Base-by-base conservation (phyloP, 2,888 invertebrate genomes). In the Drosophila mimetica region DNA sequence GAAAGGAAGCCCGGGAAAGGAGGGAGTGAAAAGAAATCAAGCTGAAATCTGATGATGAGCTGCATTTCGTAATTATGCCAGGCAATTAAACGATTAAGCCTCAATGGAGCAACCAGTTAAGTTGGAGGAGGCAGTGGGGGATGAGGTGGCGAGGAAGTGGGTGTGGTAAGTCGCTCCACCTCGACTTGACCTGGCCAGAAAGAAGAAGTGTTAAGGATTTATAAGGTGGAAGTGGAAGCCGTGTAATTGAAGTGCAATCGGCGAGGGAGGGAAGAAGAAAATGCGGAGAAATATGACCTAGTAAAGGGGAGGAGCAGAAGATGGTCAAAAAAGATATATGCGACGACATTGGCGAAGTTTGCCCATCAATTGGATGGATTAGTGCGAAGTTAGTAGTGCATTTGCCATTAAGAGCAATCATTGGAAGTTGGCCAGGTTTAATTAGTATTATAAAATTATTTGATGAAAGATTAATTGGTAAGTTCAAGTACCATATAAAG, bases 41-140 rank as follows among this genome's bases (percentile, higher is more conserved):
- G 81, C 86, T 84, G 78, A 81, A 86, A 84, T 86, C 84, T 81
- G 86, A 86, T 71, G 85, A 86, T 80, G 82, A 86, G 82, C 85
- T 83, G 82, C 82, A 83, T 84, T 83, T 76, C 65, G 84, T 78
- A 83, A 86, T 83, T 83, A 83, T 83, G 82, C 82, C 87, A 75
- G 82, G 86, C 82, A 86, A 83, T 83, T 86, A 83, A 86, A 74
- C 85, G 78, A 86, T 83, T 83, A 83, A 86, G 80, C 58, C 65
- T 65, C 79, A 77, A 47, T 54, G 61, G 53, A 58, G 41, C 25
- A 28, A 11, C 34, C 25, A 28, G 28, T 22, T 16, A 13, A 34
- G 48, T 18, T 28, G 36, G 55, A 28, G 55, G 52, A n/a, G 36
- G 6, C 13, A 32, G 36, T 30, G 30, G 64, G 6, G 11, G 13